Base-by-base conservation (phyloP, 2,797 vertebrate genomes). In the Labeo calbasu region DNA sequence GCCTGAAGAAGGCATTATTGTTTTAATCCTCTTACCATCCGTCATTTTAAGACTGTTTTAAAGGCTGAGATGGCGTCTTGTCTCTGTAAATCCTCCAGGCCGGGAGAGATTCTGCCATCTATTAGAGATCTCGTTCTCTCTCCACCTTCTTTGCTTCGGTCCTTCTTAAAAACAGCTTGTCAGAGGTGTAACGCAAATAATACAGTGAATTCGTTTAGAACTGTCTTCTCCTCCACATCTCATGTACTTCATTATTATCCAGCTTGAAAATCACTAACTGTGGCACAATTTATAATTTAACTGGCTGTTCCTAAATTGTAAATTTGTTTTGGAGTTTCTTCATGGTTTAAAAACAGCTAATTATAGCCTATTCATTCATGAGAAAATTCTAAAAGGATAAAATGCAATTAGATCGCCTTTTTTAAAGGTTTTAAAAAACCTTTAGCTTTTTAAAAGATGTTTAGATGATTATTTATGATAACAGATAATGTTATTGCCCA, bases 11-110 rank as follows among this genome's bases (percentile, higher is more conserved):
- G 95, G 97, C 96, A 97, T 98, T 98, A 99, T 97, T 96, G 93
- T 96, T 97, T 97, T 99, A 99, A 99, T 99, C 98, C 98, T 98
- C 97, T 99, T 99, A 99, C 94, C 95, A 95, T 96, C 96, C 96
- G 96, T 97, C 96, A 97, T 96, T 97, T 97, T 94, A 95, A 97
- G 96, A 96, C 96, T 94, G 95, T 95, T 96, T 96, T 96, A 95
- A 95, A 96, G 96, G 95, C 96, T 96, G 96, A 96, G 96, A 96
- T 96, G 96, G 96, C 96, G 94, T 96, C 96, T 95, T 96, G 95
- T 96, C 95, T 96, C 92, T 94, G 94, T 95, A 97, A 96, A 97
- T 96, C 96, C 95, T 94, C 91, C 94, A 94, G 95, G 94, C 95
- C 95, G 92, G 92, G 94, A 95, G 94, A 93, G 89, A 95, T 93